phyloP scores from a whole-genome alignment of 2,113 vertebrate species.

The Elephantulus edwardii region DNA sequence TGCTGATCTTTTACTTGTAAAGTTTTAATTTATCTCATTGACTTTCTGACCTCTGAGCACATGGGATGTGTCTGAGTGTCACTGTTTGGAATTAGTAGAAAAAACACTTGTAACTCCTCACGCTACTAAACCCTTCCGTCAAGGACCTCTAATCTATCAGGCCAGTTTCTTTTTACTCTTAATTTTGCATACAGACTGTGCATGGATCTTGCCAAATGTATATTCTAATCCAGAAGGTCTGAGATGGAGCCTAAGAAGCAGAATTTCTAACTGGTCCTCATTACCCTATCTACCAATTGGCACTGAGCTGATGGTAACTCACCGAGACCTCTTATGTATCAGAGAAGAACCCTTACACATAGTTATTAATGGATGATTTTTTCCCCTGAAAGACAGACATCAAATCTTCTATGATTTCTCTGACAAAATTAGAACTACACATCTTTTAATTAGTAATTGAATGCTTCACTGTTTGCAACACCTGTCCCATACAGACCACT shows the following conservation, averaged over 20 bases:
- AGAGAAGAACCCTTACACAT: neutral
- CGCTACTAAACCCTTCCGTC: neutral
- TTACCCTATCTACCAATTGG: neutral
- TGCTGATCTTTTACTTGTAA: neutral
- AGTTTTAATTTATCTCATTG: neutral
- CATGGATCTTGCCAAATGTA: neutral
- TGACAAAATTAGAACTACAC: no score
- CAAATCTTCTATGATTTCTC: no score
- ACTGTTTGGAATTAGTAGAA: neutral
- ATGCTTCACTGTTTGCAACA: neutral
- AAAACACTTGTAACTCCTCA: neutral
- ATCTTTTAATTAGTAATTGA: neutral
- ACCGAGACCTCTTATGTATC: neutral
- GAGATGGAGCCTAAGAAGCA: neutral
- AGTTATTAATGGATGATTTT: neutral
- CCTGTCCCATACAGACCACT: neutral
- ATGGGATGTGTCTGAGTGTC: neutral
- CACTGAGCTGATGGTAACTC: neutral
- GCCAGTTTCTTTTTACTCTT: neutral
- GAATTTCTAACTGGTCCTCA: neutral
- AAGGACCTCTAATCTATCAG: neutral
- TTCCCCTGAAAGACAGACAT: no score
- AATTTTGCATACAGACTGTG: neutral
- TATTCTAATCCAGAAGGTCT: neutral
- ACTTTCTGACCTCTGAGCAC: neutral